Evolutionary conservation across 1,140 invertebrate species (phyloP).

Genomic region (Drosophila triauraria): DNA sequence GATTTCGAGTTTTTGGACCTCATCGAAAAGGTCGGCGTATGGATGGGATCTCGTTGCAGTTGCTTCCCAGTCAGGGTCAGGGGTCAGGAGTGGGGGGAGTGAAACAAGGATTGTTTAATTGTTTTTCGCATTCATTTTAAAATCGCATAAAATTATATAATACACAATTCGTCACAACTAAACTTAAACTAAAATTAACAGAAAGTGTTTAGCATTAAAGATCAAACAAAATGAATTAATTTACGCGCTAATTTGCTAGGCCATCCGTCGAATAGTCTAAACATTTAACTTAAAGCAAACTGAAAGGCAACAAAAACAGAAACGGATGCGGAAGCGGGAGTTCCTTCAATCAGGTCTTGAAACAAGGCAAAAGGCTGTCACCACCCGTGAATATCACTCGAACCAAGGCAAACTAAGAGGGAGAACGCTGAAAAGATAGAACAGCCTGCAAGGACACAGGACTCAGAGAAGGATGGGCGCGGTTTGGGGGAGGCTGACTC

Average conservation of each 20-base stretch:
- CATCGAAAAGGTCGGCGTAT: conserved; percentile 47
- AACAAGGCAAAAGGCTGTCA: conserved; percentile 43
- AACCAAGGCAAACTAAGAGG: conserved; percentile 31
- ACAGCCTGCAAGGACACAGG: conserved; percentile 4
- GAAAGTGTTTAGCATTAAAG: conserved; percentile 46
- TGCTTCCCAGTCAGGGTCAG: conserved; percentile 30
- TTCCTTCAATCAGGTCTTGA: conserved; percentile 34
- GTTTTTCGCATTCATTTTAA: conserved; percentile 75
- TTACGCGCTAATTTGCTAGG: conserved; percentile 48
- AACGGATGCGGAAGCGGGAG: conserved; percentile 38
- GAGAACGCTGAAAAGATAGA: conserved; percentile 10
- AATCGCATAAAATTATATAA: conserved; percentile 83
- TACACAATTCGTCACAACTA: conserved; percentile 81
- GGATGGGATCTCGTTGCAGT: conserved; percentile 74
- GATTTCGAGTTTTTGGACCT: conserved; percentile 53
- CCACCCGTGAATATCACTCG: conserved; percentile 63
- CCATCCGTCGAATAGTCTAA: conserved; percentile 28
- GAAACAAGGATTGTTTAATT: conserved; percentile 62
- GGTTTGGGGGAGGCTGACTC: conserved; percentile 18
- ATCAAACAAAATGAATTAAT: conserved; percentile 62
- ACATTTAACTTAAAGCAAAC: conserved; percentile 44
- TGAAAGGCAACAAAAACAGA: conserved; percentile 54
- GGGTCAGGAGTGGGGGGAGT: conserved; percentile 9
- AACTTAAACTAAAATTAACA: conserved; percentile 81
- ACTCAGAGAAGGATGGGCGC: conserved; percentile 8